A percentile compares a stretch with the other conserved stretches of the same genome.
phyloP scores from a whole-genome alignment of 2,888 invertebrate genomes.

The Microplitis deprimator region DNA sequence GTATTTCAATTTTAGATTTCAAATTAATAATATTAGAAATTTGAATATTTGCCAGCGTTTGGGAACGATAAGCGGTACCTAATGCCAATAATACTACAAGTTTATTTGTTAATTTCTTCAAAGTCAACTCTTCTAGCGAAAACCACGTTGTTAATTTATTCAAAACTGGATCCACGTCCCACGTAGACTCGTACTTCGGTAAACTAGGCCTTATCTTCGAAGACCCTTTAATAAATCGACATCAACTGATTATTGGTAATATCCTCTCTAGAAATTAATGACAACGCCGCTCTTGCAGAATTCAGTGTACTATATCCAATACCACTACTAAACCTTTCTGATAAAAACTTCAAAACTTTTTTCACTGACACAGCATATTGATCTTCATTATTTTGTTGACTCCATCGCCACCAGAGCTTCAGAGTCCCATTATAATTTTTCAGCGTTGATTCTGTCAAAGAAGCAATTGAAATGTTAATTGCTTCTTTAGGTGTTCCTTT shows the following conservation, averaged over 20 bases:
- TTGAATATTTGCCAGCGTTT: slow-evolving; percentile 34
- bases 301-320: slow-evolving; percentile 47
- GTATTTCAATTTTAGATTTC: slow-evolving; percentile 35
- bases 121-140: slow-evolving; percentile 35
- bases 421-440: slow-evolving; percentile 49
- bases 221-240: neutral
- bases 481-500: slow-evolving; percentile 18
- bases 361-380: neutral
- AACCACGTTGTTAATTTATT: slow-evolving; percentile 31
- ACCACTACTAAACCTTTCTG: slow-evolving; percentile 36
- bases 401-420: slow-evolving; percentile 50
- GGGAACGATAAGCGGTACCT: slow-evolving; percentile 39
- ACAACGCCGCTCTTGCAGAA: slow-evolving; percentile 44
- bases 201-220: neutral
- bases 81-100: slow-evolving; percentile 38
- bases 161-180: neutral
- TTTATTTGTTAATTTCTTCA: slow-evolving; percentile 42
- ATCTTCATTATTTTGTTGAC: slow-evolving; percentile 18
- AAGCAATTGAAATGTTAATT: slow-evolving; percentile 45
- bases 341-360: slow-evolving; percentile 38
- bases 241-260: neutral
- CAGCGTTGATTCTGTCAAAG: slow-evolving; percentile 45
- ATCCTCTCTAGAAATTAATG: slow-evolving; percentile 31
- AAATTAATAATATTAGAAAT: slow-evolving; percentile 34
- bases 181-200: neutral